Base-by-base conservation (phyloP, 2,113 vertebrate genomes). In the Crotophaga sulcirostris region DNA sequence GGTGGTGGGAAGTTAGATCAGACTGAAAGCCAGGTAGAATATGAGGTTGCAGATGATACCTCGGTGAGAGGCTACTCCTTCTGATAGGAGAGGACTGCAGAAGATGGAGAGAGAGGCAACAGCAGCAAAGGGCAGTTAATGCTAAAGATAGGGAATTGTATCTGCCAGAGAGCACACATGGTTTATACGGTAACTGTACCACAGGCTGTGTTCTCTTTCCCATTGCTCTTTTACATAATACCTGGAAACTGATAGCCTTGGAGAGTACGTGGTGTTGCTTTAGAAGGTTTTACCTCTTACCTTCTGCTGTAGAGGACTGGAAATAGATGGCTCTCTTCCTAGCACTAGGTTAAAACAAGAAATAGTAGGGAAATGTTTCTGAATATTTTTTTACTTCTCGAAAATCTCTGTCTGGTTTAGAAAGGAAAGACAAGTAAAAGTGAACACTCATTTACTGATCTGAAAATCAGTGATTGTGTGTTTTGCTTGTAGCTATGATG, bases 81-180 rank as follows among this genome's bases (percentile, higher is more conserved):
- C 1, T 1, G 26, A 2, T 3, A 4, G 44, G 18, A 73, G 26
- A 17, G 58, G n/a, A 9, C 24, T 2, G 4, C 0, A 1, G 68
- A 54, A 36, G 47, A n/a, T 2, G 1, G 44, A 44, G n/a, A 45
- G n/a, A 25, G 67, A 54, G 36, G 45, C 9, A 3, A 67, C 45
- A 45, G 31, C 14, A 42, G 49, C 13, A 40, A 52, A 21, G 25
- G 25, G 26, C 49, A 12, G 10, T 6, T 34, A n/a, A 17, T 17
- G 21, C 24, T 16, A 10, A 21, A 16, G 9, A 36, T 25, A 49
- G 40, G n/a, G 59, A 55, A 31, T 12, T 36, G 33, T 13, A 15
- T n/a, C 59, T 80, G 24, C 45, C 45, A 66, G 16, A 54, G 17
- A 29, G 33, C 36, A 13, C 1, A 0, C 11, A 12, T 40, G n/a